Conservation (phyloP, 2,113 vertebrate species). For the Calonectris borealis region DNA sequence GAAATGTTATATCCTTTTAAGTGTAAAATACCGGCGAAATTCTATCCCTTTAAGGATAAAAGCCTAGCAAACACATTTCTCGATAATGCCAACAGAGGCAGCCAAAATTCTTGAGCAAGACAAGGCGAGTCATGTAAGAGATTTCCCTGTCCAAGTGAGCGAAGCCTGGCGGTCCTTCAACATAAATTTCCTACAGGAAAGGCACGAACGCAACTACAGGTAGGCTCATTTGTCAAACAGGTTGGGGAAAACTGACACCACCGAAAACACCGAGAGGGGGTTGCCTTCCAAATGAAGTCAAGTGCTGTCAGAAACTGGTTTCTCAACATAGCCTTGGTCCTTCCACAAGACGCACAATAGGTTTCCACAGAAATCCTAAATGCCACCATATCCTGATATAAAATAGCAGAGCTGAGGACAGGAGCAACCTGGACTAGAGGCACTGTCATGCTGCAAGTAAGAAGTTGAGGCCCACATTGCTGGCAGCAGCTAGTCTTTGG, state of each 20-base stretch:
- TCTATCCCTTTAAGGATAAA: constrained; percentile 49
- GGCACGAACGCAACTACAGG: not conserved
- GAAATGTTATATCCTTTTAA: constrained; percentile 1
- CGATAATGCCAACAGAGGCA: not conserved
- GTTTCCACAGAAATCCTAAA: not conserved
- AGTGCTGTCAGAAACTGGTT: not conserved
- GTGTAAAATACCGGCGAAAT: not conserved
- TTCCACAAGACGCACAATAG: not conserved
- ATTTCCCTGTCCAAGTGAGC: not conserved
- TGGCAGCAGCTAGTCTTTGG: not conserved
- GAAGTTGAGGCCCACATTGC: not conserved
- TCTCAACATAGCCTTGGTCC: not conserved
- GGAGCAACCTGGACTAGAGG: not conserved
- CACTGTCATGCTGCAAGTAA: too few relatives aligned
- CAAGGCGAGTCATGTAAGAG: not conserved
- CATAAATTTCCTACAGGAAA: constrained; percentile 10
- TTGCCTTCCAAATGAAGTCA: not conserved
- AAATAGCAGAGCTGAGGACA: not conserved
- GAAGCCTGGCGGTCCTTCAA: not conserved
- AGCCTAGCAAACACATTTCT: not conserved
- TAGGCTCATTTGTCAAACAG: not conserved
- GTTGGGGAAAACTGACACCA: not conserved
- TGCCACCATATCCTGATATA: not conserved
- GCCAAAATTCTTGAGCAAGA: constrained; percentile 38
- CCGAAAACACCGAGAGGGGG: not conserved